Percentiles rank a stretch among this genome's conserved stretches.
Evolutionary conservation across 1,140 invertebrate species (phyloP).

Genomic region (Arion vulgaris): DNA sequence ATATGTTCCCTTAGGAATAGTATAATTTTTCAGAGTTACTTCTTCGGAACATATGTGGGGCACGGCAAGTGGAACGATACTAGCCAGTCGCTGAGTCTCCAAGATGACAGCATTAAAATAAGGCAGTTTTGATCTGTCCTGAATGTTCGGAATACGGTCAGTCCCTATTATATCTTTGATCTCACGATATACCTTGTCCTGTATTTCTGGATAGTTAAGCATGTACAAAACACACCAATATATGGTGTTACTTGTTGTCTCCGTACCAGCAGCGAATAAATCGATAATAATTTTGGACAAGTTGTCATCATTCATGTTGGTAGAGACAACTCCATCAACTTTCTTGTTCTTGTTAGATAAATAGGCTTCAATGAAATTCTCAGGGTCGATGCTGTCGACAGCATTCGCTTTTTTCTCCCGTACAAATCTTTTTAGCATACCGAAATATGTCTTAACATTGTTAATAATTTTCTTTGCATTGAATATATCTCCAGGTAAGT

Average conservation of each 20-base stretch:
- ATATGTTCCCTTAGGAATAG: neutral
- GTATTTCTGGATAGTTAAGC: slow-evolving; percentile 81
- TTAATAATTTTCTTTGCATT: neutral
- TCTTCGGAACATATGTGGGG: neutral
- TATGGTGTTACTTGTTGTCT: slow-evolving; percentile 88
- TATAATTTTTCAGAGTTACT: neutral
- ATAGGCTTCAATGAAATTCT: neutral
- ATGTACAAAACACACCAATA: slow-evolving; percentile 90
- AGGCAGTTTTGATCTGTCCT: slow-evolving; percentile 36
- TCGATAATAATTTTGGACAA: slow-evolving; percentile 74
- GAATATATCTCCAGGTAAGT: neutral
- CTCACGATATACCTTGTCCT: slow-evolving; percentile 87
- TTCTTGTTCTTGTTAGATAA: neutral
- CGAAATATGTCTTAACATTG: neutral
- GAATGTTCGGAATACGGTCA: slow-evolving; percentile 17
- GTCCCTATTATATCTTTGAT: slow-evolving; percentile 76
- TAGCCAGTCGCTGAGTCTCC: slow-evolving; percentile 30
- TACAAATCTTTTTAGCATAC: neutral
- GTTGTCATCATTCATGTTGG: slow-evolving; percentile 2
- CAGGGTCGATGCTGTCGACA: neutral
- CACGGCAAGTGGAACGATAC: slow-evolving; percentile 8
- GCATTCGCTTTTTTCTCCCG: neutral
- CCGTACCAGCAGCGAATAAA: slow-evolving; percentile 89
- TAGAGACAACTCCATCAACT: neutral
- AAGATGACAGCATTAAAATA: slow-evolving; percentile 41